Evolutionary conservation across 2,888 invertebrate genomes (phyloP).

Genomic region (Tipula confusa): DNA sequence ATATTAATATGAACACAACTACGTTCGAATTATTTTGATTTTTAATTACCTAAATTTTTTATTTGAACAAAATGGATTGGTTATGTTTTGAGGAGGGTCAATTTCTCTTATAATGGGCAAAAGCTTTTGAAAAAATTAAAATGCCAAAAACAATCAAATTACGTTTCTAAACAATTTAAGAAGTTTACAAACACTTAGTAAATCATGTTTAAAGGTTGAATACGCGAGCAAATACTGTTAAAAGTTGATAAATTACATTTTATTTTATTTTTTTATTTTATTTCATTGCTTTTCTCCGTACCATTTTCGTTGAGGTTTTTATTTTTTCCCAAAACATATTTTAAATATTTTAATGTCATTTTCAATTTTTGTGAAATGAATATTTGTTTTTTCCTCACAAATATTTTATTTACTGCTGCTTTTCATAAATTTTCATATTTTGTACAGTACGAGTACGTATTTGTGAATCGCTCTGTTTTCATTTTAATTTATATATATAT

Average conservation of each 20-base stretch:
- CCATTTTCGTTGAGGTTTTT: neutral
- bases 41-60: neutral
- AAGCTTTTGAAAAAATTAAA: neutral
- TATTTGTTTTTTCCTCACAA: neutral
- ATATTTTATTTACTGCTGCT: neutral
- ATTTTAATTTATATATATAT: too few relatives aligned
- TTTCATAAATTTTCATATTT: neutral
- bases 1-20: too few relatives aligned
- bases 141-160: neutral
- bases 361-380: neutral
- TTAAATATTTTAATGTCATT: slow-evolving; percentile 3
- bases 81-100: neutral
- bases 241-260: slow-evolving; percentile 13
- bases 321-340: neutral
- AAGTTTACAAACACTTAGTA: neutral
- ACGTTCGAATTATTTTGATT: too few relatives aligned
- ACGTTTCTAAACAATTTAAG: neutral
- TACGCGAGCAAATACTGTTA: neutral
- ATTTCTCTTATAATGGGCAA: neutral
- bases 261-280: neutral
- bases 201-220: neutral
- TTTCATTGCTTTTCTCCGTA: neutral
- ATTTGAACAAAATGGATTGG: neutral
- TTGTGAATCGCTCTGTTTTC: too few relatives aligned
- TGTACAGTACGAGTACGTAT: neutral